These are phyloP conservation scores for Mythimna vitellina DNA, from an alignment of 2,888 invertebrate species.

Conservation along the genomic window DNA sequence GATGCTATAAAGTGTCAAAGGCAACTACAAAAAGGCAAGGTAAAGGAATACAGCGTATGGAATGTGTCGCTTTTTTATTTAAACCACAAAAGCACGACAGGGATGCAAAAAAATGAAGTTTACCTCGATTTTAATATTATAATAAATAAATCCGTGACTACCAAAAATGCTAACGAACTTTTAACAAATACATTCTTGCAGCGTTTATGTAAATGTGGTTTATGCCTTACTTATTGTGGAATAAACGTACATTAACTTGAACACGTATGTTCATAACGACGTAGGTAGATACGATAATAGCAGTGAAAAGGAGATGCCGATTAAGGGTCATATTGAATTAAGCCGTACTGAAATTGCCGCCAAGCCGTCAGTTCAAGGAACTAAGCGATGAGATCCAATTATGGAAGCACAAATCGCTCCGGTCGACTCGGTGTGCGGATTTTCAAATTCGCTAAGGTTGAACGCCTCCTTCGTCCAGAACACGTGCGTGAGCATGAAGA, in stretches of 20 bases:
- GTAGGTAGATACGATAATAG: constrained; percentile 43
- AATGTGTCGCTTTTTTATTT: constrained; percentile 48
- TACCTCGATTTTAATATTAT: constrained; percentile 37
- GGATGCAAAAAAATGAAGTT: constrained; percentile 55
- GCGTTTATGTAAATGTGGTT: constrained; percentile 43
- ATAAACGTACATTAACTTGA: constrained; percentile 23
- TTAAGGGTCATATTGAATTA: constrained; percentile 66
- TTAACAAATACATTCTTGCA: constrained; percentile 42
- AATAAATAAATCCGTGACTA: constrained; percentile 50
- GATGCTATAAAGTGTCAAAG: constrained; percentile 56
- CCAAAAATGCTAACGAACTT: constrained; percentile 58
- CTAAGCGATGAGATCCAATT: constrained; percentile 75
- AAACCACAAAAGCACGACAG: constrained; percentile 52
- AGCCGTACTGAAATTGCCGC: constrained; percentile 62
- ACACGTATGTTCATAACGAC: constrained; percentile 49
- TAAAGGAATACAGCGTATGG: constrained; percentile 39
- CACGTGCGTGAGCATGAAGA: constrained; percentile 78
- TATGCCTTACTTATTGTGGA: constrained; percentile 31
- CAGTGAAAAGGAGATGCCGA: constrained; percentile 57
- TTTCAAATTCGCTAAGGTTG: constrained; percentile 80
- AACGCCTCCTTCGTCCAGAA: constrained; percentile 76
- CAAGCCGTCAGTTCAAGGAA: constrained; percentile 66
- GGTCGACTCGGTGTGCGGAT: constrained; percentile 72
- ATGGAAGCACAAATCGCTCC: constrained; percentile 72
- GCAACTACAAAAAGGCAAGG: constrained; percentile 35